A percentile compares a stretch with the other conserved stretches of the same genome.
Conservation (phyloP, 2,113 vertebrate genomes). For the Tympanuchus pallidicinctus region DNA sequence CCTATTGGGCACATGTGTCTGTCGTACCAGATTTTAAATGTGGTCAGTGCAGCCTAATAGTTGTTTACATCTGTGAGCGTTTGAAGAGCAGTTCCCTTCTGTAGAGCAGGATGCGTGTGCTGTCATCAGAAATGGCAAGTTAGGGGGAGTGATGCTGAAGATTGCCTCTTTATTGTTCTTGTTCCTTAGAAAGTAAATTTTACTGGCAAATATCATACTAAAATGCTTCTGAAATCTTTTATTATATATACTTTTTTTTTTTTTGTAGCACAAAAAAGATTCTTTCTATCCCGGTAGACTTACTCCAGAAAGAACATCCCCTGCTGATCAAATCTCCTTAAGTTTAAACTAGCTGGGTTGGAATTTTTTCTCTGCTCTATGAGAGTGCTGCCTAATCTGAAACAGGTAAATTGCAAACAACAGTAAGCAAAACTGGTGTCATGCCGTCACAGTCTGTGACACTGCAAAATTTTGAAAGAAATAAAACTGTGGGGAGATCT, state of each 20-base stretch:
- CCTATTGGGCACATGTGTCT: rapidly evolving
- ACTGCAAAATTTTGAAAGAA: background rate
- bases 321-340: background rate
- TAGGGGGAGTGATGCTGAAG: background rate
- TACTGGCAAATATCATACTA: background rate
- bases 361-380: background rate
- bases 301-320: background rate
- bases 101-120: background rate
- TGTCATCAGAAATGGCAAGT: background rate
- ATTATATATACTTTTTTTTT: background rate
- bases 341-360: background rate
- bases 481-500: background rate
- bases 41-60: background rate
- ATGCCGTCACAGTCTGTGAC: background rate
- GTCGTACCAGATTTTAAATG: background rate
- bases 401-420: conserved; percentile 3
- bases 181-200: background rate
- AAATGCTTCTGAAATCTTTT: background rate
- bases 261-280: background rate
- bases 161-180: background rate
- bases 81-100: background rate
- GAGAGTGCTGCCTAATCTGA: background rate
- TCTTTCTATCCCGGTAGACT: rapidly evolving
- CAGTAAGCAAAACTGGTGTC: background rate
- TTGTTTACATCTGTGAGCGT: background rate